A percentile compares a stretch with the other conserved stretches of the same genome.
Evolutionary conservation across 2,113 vertebrate genomes (phyloP).

Genomic region (Ochotona princeps): DNA sequence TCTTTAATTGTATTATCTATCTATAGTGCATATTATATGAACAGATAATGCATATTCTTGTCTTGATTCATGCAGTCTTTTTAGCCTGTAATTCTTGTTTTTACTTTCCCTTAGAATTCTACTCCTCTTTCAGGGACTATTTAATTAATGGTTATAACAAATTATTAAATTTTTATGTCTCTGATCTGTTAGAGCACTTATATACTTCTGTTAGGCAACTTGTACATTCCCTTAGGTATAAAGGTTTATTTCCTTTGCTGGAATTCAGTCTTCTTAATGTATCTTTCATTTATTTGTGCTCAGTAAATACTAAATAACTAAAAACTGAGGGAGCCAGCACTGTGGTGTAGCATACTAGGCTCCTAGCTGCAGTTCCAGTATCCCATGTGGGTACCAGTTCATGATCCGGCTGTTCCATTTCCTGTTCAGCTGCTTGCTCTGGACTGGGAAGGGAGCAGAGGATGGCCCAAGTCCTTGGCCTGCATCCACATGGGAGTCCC

Average conservation of each 20-base stretch:
- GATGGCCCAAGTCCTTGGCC: too few relatives aligned
- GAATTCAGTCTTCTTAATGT: conserved; percentile 20
- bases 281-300: background rate
- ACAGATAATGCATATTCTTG: background rate
- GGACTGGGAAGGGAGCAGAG: too few relatives aligned
- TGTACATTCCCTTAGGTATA: background rate
- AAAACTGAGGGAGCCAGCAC: background rate
- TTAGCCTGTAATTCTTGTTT: background rate
- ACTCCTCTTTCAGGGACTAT: background rate
- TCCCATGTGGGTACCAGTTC: too few relatives aligned
- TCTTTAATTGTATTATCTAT: background rate
- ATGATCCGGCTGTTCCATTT: too few relatives aligned
- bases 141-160: background rate
- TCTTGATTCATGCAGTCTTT: background rate
- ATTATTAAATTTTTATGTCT: background rate
- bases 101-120: conserved; percentile 3
- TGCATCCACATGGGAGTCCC: too few relatives aligned
- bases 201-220: background rate
- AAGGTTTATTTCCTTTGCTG: conserved; percentile 13
- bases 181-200: background rate
- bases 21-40: background rate
- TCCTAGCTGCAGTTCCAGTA: too few relatives aligned
- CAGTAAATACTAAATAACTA: conserved; percentile 35
- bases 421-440: too few relatives aligned
- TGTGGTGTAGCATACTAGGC: too few relatives aligned